These are phyloP conservation scores for Fringilla coelebs DNA, from an alignment of 2,797 vertebrate species.

Conservation along the genomic window DNA sequence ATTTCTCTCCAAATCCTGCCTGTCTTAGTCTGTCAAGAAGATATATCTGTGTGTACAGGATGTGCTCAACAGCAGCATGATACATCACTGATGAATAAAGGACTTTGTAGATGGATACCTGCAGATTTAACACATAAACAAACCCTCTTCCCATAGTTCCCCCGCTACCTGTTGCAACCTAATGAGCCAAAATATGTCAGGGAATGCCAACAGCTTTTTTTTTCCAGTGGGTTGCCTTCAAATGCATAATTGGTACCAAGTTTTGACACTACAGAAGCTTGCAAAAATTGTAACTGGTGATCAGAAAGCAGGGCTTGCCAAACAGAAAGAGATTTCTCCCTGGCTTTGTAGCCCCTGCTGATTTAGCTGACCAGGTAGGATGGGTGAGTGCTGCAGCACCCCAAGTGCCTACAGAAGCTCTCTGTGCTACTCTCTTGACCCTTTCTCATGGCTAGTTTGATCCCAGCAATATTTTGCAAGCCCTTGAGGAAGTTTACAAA, in stretches of 20 bases:
- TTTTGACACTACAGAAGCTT: not conserved
- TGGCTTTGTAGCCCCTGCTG: not conserved
- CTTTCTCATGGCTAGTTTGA: not conserved
- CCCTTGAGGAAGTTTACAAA: not conserved
- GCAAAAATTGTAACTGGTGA: not conserved
- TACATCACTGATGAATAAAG: not conserved
- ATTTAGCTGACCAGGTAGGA: not conserved
- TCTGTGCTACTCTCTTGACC: not conserved
- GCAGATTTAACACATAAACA: not conserved
- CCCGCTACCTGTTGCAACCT: not conserved
- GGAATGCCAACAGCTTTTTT: not conserved
- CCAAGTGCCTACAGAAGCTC: not conserved
- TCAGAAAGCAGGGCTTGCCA: not conserved
- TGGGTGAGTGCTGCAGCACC: not conserved
- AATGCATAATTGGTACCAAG: not conserved
- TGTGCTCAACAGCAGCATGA: conserved; percentile 20
- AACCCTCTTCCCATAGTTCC: not conserved
- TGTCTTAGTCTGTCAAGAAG: conserved; percentile 22
- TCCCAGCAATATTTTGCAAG: not conserved
- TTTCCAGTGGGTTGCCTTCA: not conserved
- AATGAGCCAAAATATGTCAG: not conserved
- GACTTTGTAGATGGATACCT: not conserved
- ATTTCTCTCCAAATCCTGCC: conserved; percentile 23
- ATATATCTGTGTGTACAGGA: not conserved
- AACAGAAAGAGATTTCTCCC: not conserved